Evolutionary conservation across 2,888 invertebrate species (phyloP).

Genomic region (Orthosia incerta): DNA sequence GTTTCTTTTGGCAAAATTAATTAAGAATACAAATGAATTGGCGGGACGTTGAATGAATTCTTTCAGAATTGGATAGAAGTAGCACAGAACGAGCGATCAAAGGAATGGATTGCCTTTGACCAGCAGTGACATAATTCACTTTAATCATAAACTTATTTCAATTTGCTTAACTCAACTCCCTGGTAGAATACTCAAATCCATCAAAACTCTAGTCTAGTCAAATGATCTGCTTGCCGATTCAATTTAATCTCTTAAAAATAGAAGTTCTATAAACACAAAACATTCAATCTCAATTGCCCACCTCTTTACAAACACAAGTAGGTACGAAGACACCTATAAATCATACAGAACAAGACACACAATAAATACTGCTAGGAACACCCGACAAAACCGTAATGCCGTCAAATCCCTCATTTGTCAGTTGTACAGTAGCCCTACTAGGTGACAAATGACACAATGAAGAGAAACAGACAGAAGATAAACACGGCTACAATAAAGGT

Average conservation of each 20-base stretch:
- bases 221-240: background rate
- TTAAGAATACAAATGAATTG: too few species aligned
- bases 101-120: too few species aligned
- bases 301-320: slow-evolving; percentile 3
- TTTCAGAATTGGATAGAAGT: too few species aligned
- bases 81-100: too few species aligned
- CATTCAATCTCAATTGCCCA: background rate
- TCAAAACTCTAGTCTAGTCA: background rate
- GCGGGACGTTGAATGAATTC: too few species aligned
- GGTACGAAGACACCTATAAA: slow-evolving; percentile 18
- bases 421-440: slow-evolving; percentile 46
- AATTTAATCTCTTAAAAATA: background rate
- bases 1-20: too few species aligned
- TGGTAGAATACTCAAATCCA: too few species aligned
- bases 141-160: background rate
- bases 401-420: slow-evolving; percentile 64
- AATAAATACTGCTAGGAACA: slow-evolving; percentile 50
- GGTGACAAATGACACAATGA: slow-evolving; percentile 25
- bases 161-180: background rate
- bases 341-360: slow-evolving; percentile 38
- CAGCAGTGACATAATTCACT: too few species aligned
- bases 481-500: background rate
- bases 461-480: slow-evolving; percentile 4
- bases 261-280: background rate
- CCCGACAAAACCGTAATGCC: slow-evolving; percentile 47